Evolutionary conservation across 2,888 invertebrate species (phyloP).

Genomic region (Nycteola revayana): DNA sequence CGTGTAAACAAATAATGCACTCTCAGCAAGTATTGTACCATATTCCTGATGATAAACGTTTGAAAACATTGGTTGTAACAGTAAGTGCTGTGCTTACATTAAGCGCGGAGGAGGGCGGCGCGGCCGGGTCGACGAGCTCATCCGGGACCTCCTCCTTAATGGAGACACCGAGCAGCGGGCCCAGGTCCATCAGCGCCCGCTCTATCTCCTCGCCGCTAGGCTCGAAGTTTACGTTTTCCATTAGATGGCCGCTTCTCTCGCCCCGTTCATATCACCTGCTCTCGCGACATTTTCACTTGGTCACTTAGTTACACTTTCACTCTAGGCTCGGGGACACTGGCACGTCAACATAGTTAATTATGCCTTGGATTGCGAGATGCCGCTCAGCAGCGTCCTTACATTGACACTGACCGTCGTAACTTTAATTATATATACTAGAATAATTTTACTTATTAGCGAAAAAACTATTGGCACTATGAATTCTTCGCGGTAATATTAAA

Average conservation of each 20-base stretch:
- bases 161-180: constrained; percentile 71
- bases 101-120: constrained; percentile 31
- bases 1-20: too few relatives aligned
- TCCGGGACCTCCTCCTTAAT: constrained; percentile 74
- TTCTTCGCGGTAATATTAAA: constrained; percentile 10
- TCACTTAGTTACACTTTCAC: constrained; percentile 59
- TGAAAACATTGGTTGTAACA: too few relatives aligned
- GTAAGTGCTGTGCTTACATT: constrained; percentile 45
- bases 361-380: constrained; percentile 50
- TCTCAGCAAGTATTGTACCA: too few relatives aligned
- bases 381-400: constrained; percentile 38
- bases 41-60: too few relatives aligned
- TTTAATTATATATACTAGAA: constrained; percentile 5
- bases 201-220: constrained; percentile 72
- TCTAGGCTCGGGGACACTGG: constrained; percentile 49
- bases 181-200: constrained; percentile 74
- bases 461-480: neutral
- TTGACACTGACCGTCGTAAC: constrained; percentile 15
- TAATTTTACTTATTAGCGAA: neutral
- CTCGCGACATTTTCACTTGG: constrained; percentile 50
- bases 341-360: constrained; percentile 69
- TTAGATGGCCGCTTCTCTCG: constrained; percentile 36
- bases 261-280: constrained; percentile 40
- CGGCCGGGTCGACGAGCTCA: constrained; percentile 49
- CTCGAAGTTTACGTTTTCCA: constrained; percentile 70